These are phyloP conservation scores for Halcyon chelicuti DNA, from an alignment of 2,797 vertebrate species.

Conservation along the genomic window DNA sequence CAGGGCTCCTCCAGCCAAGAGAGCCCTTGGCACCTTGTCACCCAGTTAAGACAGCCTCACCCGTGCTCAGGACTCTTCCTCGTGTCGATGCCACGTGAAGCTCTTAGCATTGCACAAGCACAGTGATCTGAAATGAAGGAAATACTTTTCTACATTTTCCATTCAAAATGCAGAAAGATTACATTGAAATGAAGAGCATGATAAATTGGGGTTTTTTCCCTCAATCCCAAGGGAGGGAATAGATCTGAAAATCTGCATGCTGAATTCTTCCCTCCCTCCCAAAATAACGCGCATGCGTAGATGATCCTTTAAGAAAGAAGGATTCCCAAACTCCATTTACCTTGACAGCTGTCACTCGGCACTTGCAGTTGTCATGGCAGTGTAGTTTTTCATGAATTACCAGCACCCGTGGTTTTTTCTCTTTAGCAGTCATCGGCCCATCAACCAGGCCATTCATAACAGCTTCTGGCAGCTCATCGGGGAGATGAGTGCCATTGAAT, in stretches of 20 bases:
- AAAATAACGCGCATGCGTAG: background rate
- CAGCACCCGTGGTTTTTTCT: background rate
- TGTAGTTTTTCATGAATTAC: constrained; percentile 80
- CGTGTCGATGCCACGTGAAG: rapidly evolving
- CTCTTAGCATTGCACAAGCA: background rate
- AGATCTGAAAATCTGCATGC: background rate
- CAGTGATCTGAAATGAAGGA: background rate
- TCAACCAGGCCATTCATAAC: constrained; percentile 79
- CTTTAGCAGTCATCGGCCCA: constrained; percentile 80
- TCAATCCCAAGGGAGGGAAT: background rate
- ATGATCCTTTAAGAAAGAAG: constrained; percentile 55
- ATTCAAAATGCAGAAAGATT: background rate
- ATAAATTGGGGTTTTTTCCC: background rate
- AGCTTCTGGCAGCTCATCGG: constrained; percentile 81
- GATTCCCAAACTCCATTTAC: constrained; percentile 75
- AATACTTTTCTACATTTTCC: background rate
- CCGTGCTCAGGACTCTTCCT: rapidly evolving
- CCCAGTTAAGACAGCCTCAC: background rate
- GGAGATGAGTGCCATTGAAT: constrained; percentile 74
- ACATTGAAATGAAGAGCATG: background rate
- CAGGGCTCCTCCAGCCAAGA: background rate
- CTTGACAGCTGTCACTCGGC: constrained; percentile 80
- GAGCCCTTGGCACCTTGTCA: too few relatives aligned
- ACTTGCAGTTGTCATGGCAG: constrained; percentile 75
- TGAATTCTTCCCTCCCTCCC: background rate